Evolutionary conservation across 2,797 vertebrate genomes (phyloP).

Genomic region (Phyllotis vaccarum): DNA sequence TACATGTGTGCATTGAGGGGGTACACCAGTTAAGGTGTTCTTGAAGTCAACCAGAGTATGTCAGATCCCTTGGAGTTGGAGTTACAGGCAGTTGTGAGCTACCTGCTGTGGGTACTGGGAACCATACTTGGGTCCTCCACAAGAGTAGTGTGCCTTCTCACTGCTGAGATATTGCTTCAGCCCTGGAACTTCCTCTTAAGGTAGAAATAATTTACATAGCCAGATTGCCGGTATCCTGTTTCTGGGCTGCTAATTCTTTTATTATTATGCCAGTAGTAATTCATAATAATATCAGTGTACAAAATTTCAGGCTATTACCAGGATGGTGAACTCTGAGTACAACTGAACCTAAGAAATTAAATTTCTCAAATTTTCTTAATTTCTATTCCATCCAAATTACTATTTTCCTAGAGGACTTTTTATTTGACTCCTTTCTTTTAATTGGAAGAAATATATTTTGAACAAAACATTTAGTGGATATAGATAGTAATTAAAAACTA

Average conservation of each 20-base stretch:
- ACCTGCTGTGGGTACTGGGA: neutral
- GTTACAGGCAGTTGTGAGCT: neutral
- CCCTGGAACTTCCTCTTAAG: neutral
- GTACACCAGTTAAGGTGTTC: neutral
- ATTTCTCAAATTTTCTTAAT: slow-evolving; percentile 16
- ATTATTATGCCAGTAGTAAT: neutral
- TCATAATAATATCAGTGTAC: too few relatives aligned
- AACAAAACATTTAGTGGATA: slow-evolving; percentile 2
- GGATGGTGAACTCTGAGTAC: neutral
- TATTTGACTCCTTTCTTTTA: neutral
- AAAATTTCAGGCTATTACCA: neutral
- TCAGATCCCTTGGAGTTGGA: neutral
- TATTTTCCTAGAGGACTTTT: neutral
- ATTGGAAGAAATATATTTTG: slow-evolving; percentile 11
- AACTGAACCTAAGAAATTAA: neutral
- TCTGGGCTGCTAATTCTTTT: neutral
- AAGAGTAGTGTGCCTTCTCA: neutral
- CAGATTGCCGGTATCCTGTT: neutral
- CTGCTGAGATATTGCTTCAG: neutral
- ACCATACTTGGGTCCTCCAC: neutral
- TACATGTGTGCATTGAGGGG: too few relatives aligned
- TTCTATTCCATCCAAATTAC: neutral
- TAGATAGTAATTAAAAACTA: neutral
- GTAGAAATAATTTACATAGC: neutral
- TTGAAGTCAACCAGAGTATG: neutral